Evolutionary conservation across 2,888 invertebrate genomes (phyloP), one percentile per base, ranked within the genome.

Genomic region (Augiades crinisus): DNA sequence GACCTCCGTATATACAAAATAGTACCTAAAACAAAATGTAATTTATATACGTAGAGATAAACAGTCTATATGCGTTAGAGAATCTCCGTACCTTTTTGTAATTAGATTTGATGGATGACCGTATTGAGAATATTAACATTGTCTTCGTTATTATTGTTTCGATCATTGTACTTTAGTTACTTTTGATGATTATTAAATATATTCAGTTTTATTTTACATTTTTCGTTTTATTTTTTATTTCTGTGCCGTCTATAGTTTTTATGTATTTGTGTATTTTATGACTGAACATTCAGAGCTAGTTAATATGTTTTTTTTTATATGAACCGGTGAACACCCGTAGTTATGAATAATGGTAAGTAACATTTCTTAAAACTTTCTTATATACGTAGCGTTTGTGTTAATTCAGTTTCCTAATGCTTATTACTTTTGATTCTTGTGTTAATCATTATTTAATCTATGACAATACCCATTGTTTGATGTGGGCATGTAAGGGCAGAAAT

Each of bases 201-300:
- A 89, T 85, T 84, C 85, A 83, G 83, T 86, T 87, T 86, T 89
- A 88, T 87, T 89, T 89, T 81, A 85, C 75, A 67, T 78, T 63
- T 78, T 63, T 85, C 77, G 81, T 86, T 90, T 90, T 77, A 81
- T 88, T 82, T 84, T 78, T 78, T 73, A 69, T 78, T 83, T 77
- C 51, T 75, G 72, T 81, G 74, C 55, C 61, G 67, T 74, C 62
- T 65, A 55, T 58, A 57, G 60, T 61, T 53, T 54, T 43, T 56
- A 46, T 37, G 14, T 45, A 44, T 51, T 16, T 45, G 54, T 47
- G 27, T 52, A 27, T 44, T 22, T 30, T 24, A n/a, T 30, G 22
- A 38, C 24, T 44, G 33, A 44, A 27, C 8, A 19, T 49, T 36
- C 12, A 16, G 6, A 6, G 44, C 44, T 51, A 51, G 37, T 17